These are phyloP conservation scores for Forbesichthys papilliferus DNA, from an alignment of 2,113 vertebrate species.

Conservation along the genomic window DNA sequence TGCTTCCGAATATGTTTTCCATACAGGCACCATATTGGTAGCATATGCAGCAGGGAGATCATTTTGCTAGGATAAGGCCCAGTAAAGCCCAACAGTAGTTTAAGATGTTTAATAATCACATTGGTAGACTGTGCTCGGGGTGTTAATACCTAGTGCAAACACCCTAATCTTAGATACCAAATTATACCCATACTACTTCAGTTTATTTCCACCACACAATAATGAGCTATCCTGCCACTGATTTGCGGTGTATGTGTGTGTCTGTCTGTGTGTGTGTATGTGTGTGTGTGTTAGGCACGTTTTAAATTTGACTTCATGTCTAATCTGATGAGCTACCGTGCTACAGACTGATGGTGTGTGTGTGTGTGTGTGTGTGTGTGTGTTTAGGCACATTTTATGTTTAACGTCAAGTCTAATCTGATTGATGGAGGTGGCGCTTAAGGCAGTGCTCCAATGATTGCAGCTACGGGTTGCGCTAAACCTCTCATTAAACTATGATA, in stretches of 20 bases:
- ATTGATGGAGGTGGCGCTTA: slow-evolving; percentile 55
- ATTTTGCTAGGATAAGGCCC: neutral
- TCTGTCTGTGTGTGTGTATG: slow-evolving; percentile 8
- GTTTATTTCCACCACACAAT: slow-evolving; percentile 11
- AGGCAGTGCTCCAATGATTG: slow-evolving; percentile 45
- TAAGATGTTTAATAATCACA: slow-evolving; percentile 39
- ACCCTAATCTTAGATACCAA: slow-evolving; percentile 35
- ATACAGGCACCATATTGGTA: neutral
- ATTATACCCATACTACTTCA: slow-evolving; percentile 29
- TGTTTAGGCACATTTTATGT: slow-evolving; percentile 20
- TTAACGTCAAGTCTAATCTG: slow-evolving; percentile 43
- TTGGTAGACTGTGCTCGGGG: slow-evolving; percentile 40
- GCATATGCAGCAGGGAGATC: neutral
- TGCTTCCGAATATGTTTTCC: neutral
- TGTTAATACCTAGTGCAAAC: slow-evolving; percentile 52
- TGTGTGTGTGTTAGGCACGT: slow-evolving; percentile 7
- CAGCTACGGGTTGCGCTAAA: slow-evolving; percentile 58
- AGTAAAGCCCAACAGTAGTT: neutral
- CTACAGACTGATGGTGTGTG: slow-evolving; percentile 10
- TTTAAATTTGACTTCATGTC: neutral
- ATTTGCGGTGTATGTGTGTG: neutral
- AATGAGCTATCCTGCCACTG: slow-evolving; percentile 6
- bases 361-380: slow-evolving; percentile 7
- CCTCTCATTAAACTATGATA: slow-evolving; percentile 74
- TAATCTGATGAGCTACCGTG: too few species aligned